Evolutionary conservation across 2,888 invertebrate species (phyloP).

Genomic region (Agrochola litura): DNA sequence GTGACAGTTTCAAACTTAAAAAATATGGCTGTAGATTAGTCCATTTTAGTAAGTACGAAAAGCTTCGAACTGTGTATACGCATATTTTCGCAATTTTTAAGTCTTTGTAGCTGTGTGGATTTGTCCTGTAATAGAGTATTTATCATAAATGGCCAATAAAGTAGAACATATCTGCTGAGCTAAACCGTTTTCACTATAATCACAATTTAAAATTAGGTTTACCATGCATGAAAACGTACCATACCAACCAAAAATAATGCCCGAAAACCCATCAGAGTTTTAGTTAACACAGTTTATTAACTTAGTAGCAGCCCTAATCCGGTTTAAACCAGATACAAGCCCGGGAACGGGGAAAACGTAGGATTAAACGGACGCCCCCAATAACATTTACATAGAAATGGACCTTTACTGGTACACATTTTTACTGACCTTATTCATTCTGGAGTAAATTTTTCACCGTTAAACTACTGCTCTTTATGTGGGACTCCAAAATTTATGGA

Average conservation of each 20-base stretch:
- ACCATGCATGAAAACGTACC: constrained; percentile 25
- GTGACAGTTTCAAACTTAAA: too few relatives aligned
- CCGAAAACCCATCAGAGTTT: constrained; percentile 66
- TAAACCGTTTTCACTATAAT: constrained; percentile 21
- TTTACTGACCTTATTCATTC: constrained; percentile 83
- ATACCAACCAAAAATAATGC: constrained; percentile 60
- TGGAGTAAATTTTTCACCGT: constrained; percentile 75
- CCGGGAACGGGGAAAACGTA: constrained; percentile 80
- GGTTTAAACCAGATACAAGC: constrained; percentile 84
- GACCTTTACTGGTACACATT: constrained; percentile 73
- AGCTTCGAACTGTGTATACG: too few relatives aligned
- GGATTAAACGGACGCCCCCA: constrained; percentile 87
- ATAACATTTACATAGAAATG: constrained; percentile 89
- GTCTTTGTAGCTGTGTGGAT: not conserved
- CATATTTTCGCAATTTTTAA: too few relatives aligned
- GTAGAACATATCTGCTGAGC: not conserved
- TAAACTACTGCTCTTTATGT: constrained; percentile 69
- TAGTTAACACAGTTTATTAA: constrained; percentile 72
- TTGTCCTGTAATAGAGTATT: not conserved
- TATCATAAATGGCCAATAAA: not conserved
- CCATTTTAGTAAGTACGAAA: too few relatives aligned
- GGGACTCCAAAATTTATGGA: constrained; percentile 60
- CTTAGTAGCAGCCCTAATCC: constrained; percentile 84
- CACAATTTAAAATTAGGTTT: constrained; percentile 16
- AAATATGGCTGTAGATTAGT: too few relatives aligned